Percentiles rank a stretch among this genome's conserved stretches.
These are phyloP conservation scores for Zele albiditarsus DNA, from an alignment of 2,888 invertebrate species.

Conservation along the genomic window DNA sequence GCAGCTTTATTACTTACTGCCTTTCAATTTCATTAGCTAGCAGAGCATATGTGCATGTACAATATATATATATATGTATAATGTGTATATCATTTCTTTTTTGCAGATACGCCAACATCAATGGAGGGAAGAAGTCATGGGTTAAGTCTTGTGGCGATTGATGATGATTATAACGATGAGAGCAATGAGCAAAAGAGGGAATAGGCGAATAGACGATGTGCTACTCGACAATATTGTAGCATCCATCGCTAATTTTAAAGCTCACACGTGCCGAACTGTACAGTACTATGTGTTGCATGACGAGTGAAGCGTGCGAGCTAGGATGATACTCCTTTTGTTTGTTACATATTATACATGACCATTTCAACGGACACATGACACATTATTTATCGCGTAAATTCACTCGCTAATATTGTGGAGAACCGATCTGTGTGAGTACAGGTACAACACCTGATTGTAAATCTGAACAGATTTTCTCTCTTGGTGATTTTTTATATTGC, in stretches of 20 bases:
- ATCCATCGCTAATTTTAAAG: conserved; percentile 18
- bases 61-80: no score
- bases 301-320: neutral
- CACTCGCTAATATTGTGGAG: neutral
- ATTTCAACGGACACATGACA: neutral
- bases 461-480: no score
- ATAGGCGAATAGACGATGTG: neutral
- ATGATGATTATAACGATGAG: neutral
- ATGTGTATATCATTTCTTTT: no score
- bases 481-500: no score
- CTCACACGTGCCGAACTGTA: neutral
- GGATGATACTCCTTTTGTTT: conserved; percentile 1
- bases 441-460: no score
- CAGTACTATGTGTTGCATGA: neutral
- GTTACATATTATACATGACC: neutral
- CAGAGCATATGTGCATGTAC: no score
- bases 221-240: conserved; percentile 7
- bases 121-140: neutral
- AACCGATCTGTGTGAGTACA: neutral
- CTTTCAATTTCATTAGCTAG: no score
- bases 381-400: neutral
- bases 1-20: no score
- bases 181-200: neutral
- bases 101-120: neutral
- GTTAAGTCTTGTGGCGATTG: neutral